Evolutionary conservation across 2,888 invertebrate genomes (phyloP), one percentile per base, ranked within the genome.

Genomic region (Adelognathus sp.): DNA sequence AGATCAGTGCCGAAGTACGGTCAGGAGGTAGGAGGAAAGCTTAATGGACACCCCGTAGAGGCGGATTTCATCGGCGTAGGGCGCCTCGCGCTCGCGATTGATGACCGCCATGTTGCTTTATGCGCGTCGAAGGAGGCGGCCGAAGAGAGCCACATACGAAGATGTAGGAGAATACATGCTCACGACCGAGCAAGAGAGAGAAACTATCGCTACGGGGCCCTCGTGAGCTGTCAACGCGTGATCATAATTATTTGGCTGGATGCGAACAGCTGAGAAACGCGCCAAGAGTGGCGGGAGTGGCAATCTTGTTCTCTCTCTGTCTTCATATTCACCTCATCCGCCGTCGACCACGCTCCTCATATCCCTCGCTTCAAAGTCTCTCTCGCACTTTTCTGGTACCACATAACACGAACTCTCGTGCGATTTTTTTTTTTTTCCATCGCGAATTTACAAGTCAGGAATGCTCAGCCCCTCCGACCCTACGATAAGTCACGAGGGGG

Each of bases 51-150:
- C 86, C 87, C 87, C 85, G 86, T 85, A 81, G 87, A 81, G 86
- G 78, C 73, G 79, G 69, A 76, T 80, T 79, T 80, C 79, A 78
- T 80, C 78, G 80, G 75, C 67, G 70, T 54, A 73, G 78, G 78
- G 72, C 50, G 56, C 69, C 70, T 69, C 56, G 44, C 9, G 52
- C 72, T 83, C 86, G n/a, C n/a, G 87, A 88, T 82, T 86, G 88
- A 87, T 86, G 87, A 85, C 84, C 83, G 87, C 85, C 86, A 87
- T 88, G 86, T 88, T 88, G 87, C 87, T 89, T 87, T 85, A 85
- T 86, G 86, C n/a, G 46, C 86, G 85, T 85, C 84, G 83, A 72
- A 84, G 86, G 83, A 85, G 85, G 84, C 74, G 73, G 76, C 61
- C 83, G 82, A 52, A 52, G 39, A 64, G 60, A 63, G 33, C 44